Evolutionary conservation across 2,113 vertebrate species (phyloP).

Genomic region (Okapia johnstoni): DNA sequence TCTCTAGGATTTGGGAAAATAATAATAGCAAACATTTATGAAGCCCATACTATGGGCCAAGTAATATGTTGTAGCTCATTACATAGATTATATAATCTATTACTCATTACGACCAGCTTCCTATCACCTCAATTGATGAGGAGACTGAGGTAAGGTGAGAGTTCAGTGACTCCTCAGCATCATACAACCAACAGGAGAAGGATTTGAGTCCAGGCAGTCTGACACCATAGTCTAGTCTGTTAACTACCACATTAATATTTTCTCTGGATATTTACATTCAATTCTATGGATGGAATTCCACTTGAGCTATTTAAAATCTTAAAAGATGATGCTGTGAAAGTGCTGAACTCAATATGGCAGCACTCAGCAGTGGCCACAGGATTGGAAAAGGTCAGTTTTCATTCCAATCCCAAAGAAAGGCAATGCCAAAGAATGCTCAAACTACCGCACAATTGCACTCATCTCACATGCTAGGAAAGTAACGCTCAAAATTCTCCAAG

Average conservation of each 20-base stretch:
- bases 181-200: neutral
- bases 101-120: neutral
- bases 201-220: neutral
- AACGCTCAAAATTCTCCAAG: neutral
- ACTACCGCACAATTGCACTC: fast-evolving
- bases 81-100: neutral
- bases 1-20: slow-evolving; percentile 15
- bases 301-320: neutral
- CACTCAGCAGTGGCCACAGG: neutral
- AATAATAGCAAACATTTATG: neutral
- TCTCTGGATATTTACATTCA: neutral
- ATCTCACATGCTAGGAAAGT: neutral
- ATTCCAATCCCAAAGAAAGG: neutral
- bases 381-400: neutral
- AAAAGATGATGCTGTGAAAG: neutral
- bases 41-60: neutral
- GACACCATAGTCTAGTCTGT: neutral
- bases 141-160: neutral
- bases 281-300: neutral
- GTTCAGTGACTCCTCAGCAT: neutral
- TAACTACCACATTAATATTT: neutral
- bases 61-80: neutral
- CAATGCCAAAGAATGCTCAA: neutral
- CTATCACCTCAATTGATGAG: neutral
- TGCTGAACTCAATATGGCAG: neutral